A percentile compares a stretch with the other conserved stretches of the same genome.
Evolutionary conservation across 2,113 vertebrate genomes (phyloP).

Genomic region (Cyprinus carpio): DNA sequence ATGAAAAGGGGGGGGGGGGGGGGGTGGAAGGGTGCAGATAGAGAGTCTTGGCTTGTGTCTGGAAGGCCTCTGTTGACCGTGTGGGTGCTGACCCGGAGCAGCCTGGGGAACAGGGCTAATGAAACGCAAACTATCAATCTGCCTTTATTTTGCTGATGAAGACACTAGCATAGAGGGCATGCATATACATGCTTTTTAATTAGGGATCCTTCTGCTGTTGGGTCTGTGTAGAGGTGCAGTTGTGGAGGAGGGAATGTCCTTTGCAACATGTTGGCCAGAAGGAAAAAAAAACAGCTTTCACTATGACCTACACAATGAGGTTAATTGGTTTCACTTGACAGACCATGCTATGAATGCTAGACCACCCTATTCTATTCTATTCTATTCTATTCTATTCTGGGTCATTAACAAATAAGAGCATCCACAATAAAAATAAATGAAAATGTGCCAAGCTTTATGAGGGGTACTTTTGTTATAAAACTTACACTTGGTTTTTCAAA

Average conservation of each 20-base stretch:
- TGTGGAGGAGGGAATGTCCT: not conserved
- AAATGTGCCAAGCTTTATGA: too few species aligned
- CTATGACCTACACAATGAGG: not conserved
- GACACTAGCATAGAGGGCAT: not conserved
- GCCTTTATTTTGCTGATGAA: constrained; percentile 18
- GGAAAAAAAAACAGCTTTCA: too few species aligned
- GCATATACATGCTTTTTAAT: not conserved
- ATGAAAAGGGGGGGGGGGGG: constrained; percentile 8
- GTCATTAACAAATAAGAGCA: too few species aligned
- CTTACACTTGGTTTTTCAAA: too few species aligned
- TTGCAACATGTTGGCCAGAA: too few species aligned
- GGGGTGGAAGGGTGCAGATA: not conserved
- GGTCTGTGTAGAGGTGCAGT: not conserved
- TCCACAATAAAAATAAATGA: too few species aligned
- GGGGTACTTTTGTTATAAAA: too few species aligned
- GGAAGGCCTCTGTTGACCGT: not conserved
- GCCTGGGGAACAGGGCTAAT: constrained; percentile 9
- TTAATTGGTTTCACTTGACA: not conserved
- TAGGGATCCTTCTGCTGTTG: constrained; percentile 6
- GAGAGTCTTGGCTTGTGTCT: not conserved
- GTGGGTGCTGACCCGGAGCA: not conserved
- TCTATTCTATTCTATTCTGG: too few species aligned
- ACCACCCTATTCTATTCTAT: not conserved
- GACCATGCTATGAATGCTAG: not conserved
- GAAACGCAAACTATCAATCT: constrained; percentile 5